phyloP scores from a whole-genome alignment of 1,140 invertebrate species.

The Trichoplusia ni region DNA sequence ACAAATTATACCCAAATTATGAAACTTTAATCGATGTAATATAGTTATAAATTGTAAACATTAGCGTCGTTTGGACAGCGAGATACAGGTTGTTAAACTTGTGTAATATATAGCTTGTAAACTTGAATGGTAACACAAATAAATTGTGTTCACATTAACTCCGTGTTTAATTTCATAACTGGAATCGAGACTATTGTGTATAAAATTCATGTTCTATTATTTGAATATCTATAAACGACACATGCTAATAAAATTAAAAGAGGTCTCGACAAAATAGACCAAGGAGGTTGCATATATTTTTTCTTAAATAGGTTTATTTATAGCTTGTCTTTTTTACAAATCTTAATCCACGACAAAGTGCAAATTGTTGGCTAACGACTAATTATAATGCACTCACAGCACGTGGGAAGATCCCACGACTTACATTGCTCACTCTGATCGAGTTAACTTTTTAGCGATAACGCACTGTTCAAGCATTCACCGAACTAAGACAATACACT shows the following conservation, averaged over 20 bases:
- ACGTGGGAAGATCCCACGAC: slow-evolving; percentile 73
- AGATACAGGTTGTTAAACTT: neutral
- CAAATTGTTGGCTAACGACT: slow-evolving; percentile 65
- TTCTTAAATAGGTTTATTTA: no score
- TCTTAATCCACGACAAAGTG: slow-evolving; percentile 44
- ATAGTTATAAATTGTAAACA: neutral
- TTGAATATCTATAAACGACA: no score
- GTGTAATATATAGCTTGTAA: neutral
- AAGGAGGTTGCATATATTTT: neutral
- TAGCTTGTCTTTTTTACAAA: slow-evolving; percentile 14
- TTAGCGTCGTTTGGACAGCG: neutral
- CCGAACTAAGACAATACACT: slow-evolving; percentile 37
- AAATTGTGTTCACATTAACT: no score
- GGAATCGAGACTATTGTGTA: no score
- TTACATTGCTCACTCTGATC: slow-evolving; percentile 42
- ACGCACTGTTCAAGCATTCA: slow-evolving; percentile 41
- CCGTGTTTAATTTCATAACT: no score
- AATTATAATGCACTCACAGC: slow-evolving; percentile 51
- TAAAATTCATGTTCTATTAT: no score
- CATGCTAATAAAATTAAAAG: no score
- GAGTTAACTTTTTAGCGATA: slow-evolving; percentile 56
- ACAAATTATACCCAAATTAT: slow-evolving; percentile 20
- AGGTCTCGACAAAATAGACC: no score
- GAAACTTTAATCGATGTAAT: slow-evolving; percentile 14
- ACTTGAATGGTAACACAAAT: no score